Conservation (phyloP, 1,140 invertebrate genomes). For the Drosophila nasuta region DNA sequence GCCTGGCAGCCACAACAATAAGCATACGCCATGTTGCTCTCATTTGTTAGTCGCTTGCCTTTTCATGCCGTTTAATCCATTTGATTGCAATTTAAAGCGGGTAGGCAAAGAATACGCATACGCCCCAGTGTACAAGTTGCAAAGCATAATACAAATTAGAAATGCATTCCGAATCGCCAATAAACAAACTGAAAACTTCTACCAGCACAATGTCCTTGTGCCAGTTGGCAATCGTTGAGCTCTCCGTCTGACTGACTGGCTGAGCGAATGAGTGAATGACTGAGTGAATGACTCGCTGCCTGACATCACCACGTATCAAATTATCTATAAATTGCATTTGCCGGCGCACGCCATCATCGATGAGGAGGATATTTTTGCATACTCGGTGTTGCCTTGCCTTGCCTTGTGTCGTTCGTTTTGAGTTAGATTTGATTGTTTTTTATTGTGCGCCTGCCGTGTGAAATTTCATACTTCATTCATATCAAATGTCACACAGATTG, state of each 20-base stretch:
- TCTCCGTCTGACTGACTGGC: conserved; percentile 28
- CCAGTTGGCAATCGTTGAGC: conserved; percentile 52
- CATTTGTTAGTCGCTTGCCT: conserved; percentile 46
- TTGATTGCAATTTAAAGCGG: conserved; percentile 64
- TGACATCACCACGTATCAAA: conserved; percentile 72
- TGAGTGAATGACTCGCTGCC: conserved; percentile 35
- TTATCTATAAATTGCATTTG: conserved; percentile 79
- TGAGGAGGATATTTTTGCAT: conserved; percentile 49
- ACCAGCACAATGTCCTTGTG: conserved; percentile 65
- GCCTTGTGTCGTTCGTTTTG: not conserved
- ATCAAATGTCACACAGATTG: conserved; percentile 42
- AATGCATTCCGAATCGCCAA: conserved; percentile 63
- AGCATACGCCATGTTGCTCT: conserved; percentile 55
- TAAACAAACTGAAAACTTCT: conserved; percentile 31
- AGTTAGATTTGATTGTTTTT: conserved; percentile 45
- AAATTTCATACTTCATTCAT: conserved; percentile 73
- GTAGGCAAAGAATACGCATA: conserved; percentile 14
- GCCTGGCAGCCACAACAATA: conserved; percentile 33
- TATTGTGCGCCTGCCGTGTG: conserved; percentile 49
- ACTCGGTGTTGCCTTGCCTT: not conserved
- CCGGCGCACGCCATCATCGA: conserved; percentile 69
- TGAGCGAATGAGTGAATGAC: conserved; percentile 34
- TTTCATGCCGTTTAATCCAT: conserved; percentile 61
- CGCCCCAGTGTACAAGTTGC: conserved; percentile 41
- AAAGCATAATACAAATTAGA: conserved; percentile 72